Base-by-base conservation (phyloP, 2,888 invertebrate species). In the Plutella xylostella region DNA sequence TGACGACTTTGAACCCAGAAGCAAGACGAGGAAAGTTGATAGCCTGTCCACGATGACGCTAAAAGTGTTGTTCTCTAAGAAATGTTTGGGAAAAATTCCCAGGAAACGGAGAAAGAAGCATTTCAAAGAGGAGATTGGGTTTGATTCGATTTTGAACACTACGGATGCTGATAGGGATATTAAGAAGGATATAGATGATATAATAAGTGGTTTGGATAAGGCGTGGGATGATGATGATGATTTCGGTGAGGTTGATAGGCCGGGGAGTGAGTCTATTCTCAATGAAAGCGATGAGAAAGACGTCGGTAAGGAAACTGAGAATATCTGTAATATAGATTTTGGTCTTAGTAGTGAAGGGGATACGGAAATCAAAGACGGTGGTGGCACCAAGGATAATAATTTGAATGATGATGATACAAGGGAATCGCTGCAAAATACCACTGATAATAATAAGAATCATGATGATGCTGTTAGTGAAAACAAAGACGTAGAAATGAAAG, bases 41-140 rank as follows among this genome's bases (percentile, higher is more conserved):
- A 55, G 52, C 0, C 55, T 83, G 0, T 54, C 63, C 0, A 56
- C 56, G 0, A 51, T 82, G 0, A 47, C 69, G 0, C 45, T 83
- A 0, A 73, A 72, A 45, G 68, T 63, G 0, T 56, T 82, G 38
- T 77, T 72, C 57, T 74, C 78, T 0, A 53, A 55, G 2, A 65
- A 60, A 42, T 54, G 57, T 2, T 43, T 75, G 0, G 76, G 71
- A 0, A 72, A 68, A 55, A 65, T 72, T 0, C 72, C 70, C 0
- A 67, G 57, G 35, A 77, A 61, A 43, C 53, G 50, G 1, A 55
- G 62, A 30, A 68, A 61, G 45, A 43, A 43, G n/a, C 12, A 1
- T 12, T 39, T 61, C 0, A 61, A 63, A 49, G 62, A 66, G 6
- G 25, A 53, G 52, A 1, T 45, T 9, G 17, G 25, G 20, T 55